Evolutionary conservation across 2,888 invertebrate genomes (phyloP), one percentile per base, ranked within the genome.

Genomic region (Reticulitermes lucifugus): DNA sequence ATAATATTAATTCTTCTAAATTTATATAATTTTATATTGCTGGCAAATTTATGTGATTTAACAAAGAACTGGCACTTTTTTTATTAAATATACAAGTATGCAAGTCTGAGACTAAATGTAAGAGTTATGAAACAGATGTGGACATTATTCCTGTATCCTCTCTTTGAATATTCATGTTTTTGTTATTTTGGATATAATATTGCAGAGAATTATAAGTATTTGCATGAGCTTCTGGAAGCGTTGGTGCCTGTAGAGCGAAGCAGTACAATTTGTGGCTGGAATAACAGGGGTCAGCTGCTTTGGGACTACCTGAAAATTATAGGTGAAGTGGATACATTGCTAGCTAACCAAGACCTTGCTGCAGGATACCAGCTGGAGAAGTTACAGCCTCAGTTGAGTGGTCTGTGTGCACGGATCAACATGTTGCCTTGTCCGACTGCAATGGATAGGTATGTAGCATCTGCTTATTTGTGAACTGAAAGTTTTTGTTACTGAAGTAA

Each of bases 261-360:
- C 12, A 91, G 92, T 83, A 92, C 93, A 81, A 93, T 96, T 70
- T 93, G 93, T 88, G 95, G 95, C 87, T 97, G 97, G 97, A 91
- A 92, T 84, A 91, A 91, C 87, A 95, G 95, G 85, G 97, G 96
- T 0, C 93, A 94, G 88, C 94, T 96, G 59, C 92, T 95, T 71
- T 92, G 95, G 88, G 95, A 95, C 88, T 97, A 95, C 88, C 92
- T 96, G 88, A 93, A 93, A 59, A 93, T 96, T 1, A 87, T 88
- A 43, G 85, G 87, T 51, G 94, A 94, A 91, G 93, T 94, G 87
- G 84, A 86, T 60, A 59, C 82, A 10, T 79, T 86, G 35, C 89
- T 89, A 85, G 87, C 88, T 0, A 70, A 70, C 35, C 81, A 81
- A 46, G 89, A 89, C 25, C 87, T 89, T 55, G 87, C 88, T 3